Percentiles rank a stretch among this genome's conserved stretches.
phyloP scores from a whole-genome alignment of 2,113 vertebrate genomes.

The Acanthochromis polyacanthus region DNA sequence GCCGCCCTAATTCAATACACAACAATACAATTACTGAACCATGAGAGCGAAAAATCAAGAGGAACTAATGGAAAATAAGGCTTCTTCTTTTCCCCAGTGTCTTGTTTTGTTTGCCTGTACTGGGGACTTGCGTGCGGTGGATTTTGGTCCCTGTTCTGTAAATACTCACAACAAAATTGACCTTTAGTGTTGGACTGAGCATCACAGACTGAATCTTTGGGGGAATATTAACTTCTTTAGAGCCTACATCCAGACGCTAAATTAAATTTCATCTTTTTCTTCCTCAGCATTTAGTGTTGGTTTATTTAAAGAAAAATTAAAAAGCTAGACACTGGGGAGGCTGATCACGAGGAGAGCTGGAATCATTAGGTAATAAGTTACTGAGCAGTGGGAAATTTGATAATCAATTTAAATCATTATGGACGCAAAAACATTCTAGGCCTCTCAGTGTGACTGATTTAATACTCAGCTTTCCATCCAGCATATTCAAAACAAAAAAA shows the following conservation, averaged over 20 bases:
- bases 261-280: too few species aligned
- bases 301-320: not conserved
- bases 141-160: not conserved
- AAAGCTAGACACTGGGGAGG: too few species aligned
- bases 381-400: not conserved
- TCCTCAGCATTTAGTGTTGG: too few species aligned
- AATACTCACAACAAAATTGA: not conserved
- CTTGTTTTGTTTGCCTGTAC: constrained; percentile 22
- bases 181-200: not conserved
- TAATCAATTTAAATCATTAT: too few species aligned
- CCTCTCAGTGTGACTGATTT: too few species aligned
- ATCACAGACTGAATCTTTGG: not conserved
- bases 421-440: too few species aligned
- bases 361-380: not conserved
- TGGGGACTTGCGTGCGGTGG: not conserved
- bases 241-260: too few species aligned
- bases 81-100: constrained; percentile 4
- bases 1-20: constrained; percentile 17
- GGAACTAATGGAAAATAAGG: not conserved
- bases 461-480: too few species aligned
- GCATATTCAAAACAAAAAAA: too few species aligned
- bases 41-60: not conserved
- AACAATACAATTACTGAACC: constrained; percentile 22
- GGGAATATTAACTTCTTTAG: not conserved
- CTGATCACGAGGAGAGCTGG: not conserved